Base-by-base conservation (phyloP, 2,797 vertebrate species). In the Falco columbarius region DNA sequence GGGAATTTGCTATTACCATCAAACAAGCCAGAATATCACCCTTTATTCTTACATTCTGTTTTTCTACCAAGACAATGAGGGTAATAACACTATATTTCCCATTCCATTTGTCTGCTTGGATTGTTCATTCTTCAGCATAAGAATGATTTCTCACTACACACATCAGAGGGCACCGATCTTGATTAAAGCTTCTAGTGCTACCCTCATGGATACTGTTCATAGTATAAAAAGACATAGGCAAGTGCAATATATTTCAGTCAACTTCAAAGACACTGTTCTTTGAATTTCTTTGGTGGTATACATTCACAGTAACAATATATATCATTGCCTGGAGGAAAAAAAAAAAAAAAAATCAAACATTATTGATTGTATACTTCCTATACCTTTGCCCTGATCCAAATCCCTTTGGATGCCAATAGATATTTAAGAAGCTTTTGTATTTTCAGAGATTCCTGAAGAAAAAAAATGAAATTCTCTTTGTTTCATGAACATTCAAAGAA, bases 381-480 rank as follows among this genome's bases (percentile, higher is more conserved):
- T 2, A 2, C 4, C 6, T 89, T 63, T 90, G 16, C 14, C 13
- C 27, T 62, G 9, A 70, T n/a, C 19, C 16, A 44, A 87, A 89
- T 24, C 1, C 24, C 5, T 47, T 82, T 81, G 49, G 11, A 84
- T 30, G 12, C 5, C 42, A 44, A 51, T 6, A 74, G 8, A n/a
- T 29, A 34, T 18, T 65, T n/a, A 12, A 54, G 7, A 66, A 6
- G 4, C 1, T 2, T 65, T 75, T 38, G 4, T 65, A 68, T 82
- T 80, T 51, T 29, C 73, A 88, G 29, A 80, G 6, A 59, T 49
- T 62, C 17, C 5, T 38, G 21, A 70, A 54, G 40, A 7, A 71
- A 80, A 89, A 76, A 38, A 27, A 11, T 2, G 1, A 76, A 55
- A 46, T 3, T 0, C 1, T 30, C 1, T 49, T 54, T 59, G 1